These are phyloP conservation scores for Babylonia areolata DNA, from an alignment of 1,140 invertebrate genomes.

Conservation along the genomic window DNA sequence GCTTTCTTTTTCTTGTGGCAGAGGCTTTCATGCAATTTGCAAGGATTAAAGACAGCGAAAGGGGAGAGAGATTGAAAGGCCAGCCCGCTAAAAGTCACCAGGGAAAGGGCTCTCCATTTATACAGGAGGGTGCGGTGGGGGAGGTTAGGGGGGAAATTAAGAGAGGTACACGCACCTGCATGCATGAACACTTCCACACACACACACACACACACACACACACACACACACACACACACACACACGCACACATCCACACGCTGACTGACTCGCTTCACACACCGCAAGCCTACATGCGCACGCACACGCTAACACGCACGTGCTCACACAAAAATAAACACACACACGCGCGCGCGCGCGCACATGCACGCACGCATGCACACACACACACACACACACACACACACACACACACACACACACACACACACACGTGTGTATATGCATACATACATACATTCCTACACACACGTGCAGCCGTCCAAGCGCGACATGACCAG, in stretches of 20 bases:
- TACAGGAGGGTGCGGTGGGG: too few species aligned
- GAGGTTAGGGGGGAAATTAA: too few species aligned
- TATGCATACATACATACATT: neutral
- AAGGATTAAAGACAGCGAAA: too few species aligned
- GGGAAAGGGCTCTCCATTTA: too few species aligned
- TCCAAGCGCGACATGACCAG: too few species aligned
- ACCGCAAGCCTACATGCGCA: neutral
- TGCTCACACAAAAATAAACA: neutral
- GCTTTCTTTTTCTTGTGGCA: too few species aligned
- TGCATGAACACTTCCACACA: neutral
- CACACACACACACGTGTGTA: neutral
- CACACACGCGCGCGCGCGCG: neutral
- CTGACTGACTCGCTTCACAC: neutral
- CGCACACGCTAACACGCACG: neutral
- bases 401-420: conserved; percentile 9
- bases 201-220: neutral
- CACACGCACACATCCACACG: neutral
- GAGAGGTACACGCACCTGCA: neutral
- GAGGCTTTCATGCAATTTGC: too few species aligned
- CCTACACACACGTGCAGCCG: neutral
- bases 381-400: conserved; percentile 20
- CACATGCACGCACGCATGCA: neutral
- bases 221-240: conserved; percentile 1
- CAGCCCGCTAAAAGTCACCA: too few species aligned
- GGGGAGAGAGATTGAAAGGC: too few species aligned